Base-by-base conservation (phyloP, 2,888 invertebrate species). In the Drosophila anomelani region DNA sequence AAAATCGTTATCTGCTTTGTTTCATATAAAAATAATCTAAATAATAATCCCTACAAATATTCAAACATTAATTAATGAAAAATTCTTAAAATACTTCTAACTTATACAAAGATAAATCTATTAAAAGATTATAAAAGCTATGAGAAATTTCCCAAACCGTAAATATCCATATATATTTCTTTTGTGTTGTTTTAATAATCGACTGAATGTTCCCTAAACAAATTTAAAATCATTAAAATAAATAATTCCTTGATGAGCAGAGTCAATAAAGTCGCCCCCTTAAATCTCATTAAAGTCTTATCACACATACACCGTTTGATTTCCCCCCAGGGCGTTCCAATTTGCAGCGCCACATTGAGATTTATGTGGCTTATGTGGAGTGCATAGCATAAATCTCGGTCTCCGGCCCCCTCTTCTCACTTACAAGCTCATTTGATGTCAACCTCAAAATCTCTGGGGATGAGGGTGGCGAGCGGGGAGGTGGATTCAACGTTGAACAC, bases 391-490 rank as follows among this genome's bases (percentile, higher is more conserved):
- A 71, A 71, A 71, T 71, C 62, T 72, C 55, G 47, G 47, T 41
- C 10, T 26, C 41, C 15, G 20, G 20, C 34, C 67, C 34, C 67
- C 47, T 41, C 47, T 23, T 36, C 51, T 53, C 51, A 72, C 55
- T 72, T 72, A 62, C 62, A 72, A 62, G 73, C 73, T 72, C 62
- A 55, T 71, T 72, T 61, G 62, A 62, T 72, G 62, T 62, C 51
- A 63, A 56, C 63, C 64, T 38, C 43, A 66, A 63, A 41, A 41
- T 64, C 49, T 26, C 55, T 20, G 26, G 47, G 47, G 39, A 29
- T 9, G 64, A 26, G 9, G 8, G 13, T 1, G 6, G n/a, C 2
- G 2, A 17, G 17, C 10, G 10, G 7, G 23, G 32, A 23, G 9
- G 15, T 3, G 12, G 46, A n/a, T 61, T 20, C 20, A 61, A 32